Evolutionary conservation across 2,113 vertebrate genomes (phyloP), one percentile per base, ranked within the genome.

Genomic region (Sinocyclocheilus anshuiensis): DNA sequence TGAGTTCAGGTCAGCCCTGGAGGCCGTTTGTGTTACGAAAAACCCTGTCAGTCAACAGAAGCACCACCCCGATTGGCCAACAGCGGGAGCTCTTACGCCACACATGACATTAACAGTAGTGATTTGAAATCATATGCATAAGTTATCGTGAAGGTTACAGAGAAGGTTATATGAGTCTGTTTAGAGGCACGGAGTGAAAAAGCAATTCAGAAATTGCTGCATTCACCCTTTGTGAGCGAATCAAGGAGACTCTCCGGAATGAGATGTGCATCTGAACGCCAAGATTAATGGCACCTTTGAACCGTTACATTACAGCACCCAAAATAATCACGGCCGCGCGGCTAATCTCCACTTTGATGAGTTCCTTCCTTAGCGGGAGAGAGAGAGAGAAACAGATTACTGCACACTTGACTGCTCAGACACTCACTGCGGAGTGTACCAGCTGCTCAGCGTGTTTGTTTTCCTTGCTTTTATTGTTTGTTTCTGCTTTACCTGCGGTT

Each of bases 211-310:
- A 76, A 83, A 87, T 36, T 57, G 59, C 75, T 78, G 84, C 85
- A 83, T 69, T 57, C 81, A 53, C 53, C 74, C 77, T 89, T 87
- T 87, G 83, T 78, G 79, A 77, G 67, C 15, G 45, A 79, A 71
- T 36, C 33, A 69, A 76, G 61, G 24, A 87, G 79, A 87, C 83
- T 79, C 72, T 48, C 67, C 29, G 45, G 84, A 88, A 90, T 90
- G 82, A 90, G 77, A 88, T 89, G 86, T 74, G 75, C 80, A 83
- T 87, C 59, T 39, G 76, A 86, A 81, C 81, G 67, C 29, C 36
- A 85, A 87, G 89, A 90, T 88, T 90, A 90, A 90, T 90, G 45
- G 84, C 82, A 84, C 72, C 82, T 74, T 71, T 90, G 89, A 82
- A 87, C 82, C 78, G 63, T 72, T 84, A 77, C 77, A 79, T 78